phyloP scores from a whole-genome alignment of 2,888 invertebrate species.

The Pristionchus fissidentatus region DNA sequence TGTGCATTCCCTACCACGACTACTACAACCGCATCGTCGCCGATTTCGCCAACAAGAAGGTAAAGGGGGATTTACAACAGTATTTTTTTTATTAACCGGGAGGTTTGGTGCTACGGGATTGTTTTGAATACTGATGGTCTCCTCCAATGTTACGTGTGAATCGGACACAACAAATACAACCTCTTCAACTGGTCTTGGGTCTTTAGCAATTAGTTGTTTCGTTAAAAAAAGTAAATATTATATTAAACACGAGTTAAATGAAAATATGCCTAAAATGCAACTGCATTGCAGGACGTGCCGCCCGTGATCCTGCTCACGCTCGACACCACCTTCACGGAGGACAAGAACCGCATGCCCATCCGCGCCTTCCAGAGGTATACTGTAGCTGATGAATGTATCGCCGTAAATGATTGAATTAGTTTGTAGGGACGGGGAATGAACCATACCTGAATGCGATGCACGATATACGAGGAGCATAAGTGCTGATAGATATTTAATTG shows the following conservation, averaged over 20 bases:
- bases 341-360: constrained; percentile 89
- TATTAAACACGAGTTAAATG: background rate
- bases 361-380: constrained; percentile 89
- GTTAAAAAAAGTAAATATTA: background rate
- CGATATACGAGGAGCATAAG: too few relatives aligned
- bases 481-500: too few relatives aligned
- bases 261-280: too few relatives aligned
- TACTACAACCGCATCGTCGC: constrained; percentile 72
- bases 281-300: constrained; percentile 64
- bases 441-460: background rate
- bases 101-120: background rate
- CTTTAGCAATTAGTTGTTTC: background rate
- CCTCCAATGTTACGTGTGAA: background rate
- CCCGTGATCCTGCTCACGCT: constrained; percentile 89
- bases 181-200: background rate
- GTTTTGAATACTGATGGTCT: background rate
- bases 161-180: too few relatives aligned
- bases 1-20: constrained; percentile 71
- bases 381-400: background rate
- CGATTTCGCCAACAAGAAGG: constrained; percentile 57
- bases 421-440: background rate
- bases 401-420: background rate
- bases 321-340: constrained; percentile 84
- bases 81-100: background rate
- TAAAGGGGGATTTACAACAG: background rate